These are phyloP conservation scores for Lipotes vexillifer DNA, from an alignment of 2,113 vertebrate genomes.

Conservation along the genomic window DNA sequence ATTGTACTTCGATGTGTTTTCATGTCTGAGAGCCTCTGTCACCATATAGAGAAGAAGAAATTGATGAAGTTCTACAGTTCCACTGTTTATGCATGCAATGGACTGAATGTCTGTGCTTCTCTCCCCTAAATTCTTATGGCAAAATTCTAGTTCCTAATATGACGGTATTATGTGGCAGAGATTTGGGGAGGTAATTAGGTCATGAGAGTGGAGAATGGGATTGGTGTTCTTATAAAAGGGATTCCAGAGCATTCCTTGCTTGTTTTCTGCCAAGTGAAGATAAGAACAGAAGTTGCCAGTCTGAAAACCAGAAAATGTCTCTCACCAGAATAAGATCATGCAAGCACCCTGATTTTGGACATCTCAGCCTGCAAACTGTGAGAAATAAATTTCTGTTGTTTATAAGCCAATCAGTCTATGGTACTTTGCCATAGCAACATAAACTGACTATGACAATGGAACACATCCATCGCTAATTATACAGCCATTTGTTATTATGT, in stretches of 20 bases:
- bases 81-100: not conserved
- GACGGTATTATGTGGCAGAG: not conserved
- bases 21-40: not conserved
- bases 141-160: not conserved
- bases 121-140: not conserved
- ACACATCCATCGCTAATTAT: too few relatives aligned
- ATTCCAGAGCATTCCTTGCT: not conserved
- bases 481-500: too few relatives aligned
- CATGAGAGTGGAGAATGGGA: not conserved
- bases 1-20: not conserved
- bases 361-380: not conserved
- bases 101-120: not conserved
- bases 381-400: not conserved
- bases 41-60: not conserved
- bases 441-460: too few relatives aligned
- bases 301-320: not conserved
- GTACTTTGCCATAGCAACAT: too few relatives aligned
- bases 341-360: not conserved
- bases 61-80: not conserved
- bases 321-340: not conserved
- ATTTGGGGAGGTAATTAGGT: not conserved
- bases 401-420: not conserved
- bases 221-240: not conserved
- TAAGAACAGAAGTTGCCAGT: not conserved
- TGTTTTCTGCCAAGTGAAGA: not conserved